These are phyloP conservation scores for Rhinoderma darwinii DNA, from an alignment of 2,113 vertebrate genomes.

Conservation along the genomic window DNA sequence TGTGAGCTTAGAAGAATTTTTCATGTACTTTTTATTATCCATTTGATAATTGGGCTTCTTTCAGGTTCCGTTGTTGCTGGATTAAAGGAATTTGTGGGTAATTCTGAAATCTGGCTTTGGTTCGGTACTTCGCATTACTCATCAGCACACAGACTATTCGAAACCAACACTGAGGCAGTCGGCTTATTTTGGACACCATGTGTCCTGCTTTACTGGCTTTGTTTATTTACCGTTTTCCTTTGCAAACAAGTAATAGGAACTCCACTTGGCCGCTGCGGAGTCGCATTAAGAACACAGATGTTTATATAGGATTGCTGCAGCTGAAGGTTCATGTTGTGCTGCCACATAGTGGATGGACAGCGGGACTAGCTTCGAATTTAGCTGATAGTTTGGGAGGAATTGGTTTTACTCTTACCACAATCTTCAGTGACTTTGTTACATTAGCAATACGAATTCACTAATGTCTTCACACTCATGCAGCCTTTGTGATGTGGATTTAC, in stretches of 20 bases:
- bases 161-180: background rate
- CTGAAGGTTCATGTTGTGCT: background rate
- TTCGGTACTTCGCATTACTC: background rate
- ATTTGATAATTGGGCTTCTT: too few relatives aligned
- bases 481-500: slow-evolving; percentile 38
- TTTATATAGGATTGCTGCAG: background rate
- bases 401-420: background rate
- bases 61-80: too few relatives aligned
- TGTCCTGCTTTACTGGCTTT: background rate
- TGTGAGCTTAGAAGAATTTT: too few relatives aligned
- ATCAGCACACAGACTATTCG: background rate
- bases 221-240: background rate
- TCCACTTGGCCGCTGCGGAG: slow-evolving; percentile 1
- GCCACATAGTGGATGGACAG: background rate
- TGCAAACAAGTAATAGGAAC: slow-evolving; percentile 7
- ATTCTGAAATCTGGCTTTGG: background rate
- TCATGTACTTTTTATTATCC: too few relatives aligned
- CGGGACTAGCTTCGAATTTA: too few relatives aligned
- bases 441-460: background rate
- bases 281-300: slow-evolving; percentile 2
- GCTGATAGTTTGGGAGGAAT: background rate
- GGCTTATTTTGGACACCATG: background rate
- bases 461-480: background rate
- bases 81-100: background rate
- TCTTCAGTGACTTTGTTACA: background rate